Evolutionary conservation across 2,888 invertebrate genomes (phyloP).

Genomic region (Apotomis betuletana): DNA sequence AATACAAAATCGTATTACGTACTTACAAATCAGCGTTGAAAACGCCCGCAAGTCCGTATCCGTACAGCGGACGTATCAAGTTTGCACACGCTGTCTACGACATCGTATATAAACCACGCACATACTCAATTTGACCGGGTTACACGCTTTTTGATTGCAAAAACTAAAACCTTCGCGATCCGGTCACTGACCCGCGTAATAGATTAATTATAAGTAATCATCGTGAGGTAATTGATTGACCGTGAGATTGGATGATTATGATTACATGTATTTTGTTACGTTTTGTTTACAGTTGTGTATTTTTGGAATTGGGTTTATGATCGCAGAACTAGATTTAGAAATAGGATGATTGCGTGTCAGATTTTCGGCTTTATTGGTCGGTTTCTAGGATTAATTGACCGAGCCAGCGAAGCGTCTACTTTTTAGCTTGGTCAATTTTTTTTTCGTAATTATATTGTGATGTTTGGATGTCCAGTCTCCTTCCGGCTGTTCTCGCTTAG

Average conservation of each 20-base stretch:
- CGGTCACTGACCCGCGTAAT: slow-evolving; percentile 25
- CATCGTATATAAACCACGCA: not conserved
- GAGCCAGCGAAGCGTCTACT: too few relatives aligned
- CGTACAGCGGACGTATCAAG: not conserved
- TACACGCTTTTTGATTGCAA: slow-evolving; percentile 17
- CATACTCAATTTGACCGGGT: not conserved
- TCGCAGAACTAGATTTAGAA: slow-evolving; percentile 1
- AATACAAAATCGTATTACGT: too few relatives aligned
- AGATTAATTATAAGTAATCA: slow-evolving; percentile 35
- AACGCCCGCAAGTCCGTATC: not conserved
- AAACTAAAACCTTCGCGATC: slow-evolving; percentile 24
- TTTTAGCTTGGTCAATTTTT: too few relatives aligned
- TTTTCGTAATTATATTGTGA: too few relatives aligned
- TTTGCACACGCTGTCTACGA: not conserved
- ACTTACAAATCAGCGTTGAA: not conserved
- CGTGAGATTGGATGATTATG: slow-evolving; percentile 19
- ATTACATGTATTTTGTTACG: slow-evolving; percentile 14
- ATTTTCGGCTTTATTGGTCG: not conserved
- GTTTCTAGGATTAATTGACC: not conserved
- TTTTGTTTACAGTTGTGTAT: slow-evolving; percentile 19
- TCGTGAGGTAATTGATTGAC: slow-evolving; percentile 33
- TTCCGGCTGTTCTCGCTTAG: too few relatives aligned
- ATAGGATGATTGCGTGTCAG: not conserved
- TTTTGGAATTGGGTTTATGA: slow-evolving; percentile 20
- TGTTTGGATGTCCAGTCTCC: too few relatives aligned